Base-by-base conservation (phyloP, 2,797 vertebrate genomes). In the Chelon auratus region DNA sequence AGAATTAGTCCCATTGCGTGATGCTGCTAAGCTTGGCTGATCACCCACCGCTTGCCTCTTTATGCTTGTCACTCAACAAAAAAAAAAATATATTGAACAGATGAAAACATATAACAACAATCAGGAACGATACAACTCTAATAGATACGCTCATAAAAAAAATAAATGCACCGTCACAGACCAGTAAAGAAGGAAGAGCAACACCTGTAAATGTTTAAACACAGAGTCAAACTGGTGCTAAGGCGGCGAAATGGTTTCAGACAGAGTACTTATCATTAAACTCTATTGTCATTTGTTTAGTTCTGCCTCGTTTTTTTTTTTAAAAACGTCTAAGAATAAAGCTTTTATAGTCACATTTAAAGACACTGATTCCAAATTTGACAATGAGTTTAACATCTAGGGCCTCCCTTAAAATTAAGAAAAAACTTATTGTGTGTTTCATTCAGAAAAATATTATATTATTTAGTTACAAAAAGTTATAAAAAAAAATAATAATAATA, bases 1-100 rank as follows among this genome's bases (percentile, higher is more conserved):
- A 85, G 85, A 88, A 91, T 88, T 86, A 86, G 72, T 74, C 62
- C 40, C 33, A 79, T 80, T 48, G 54, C 59, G 82, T 78, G 77
- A 87, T 86, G 79, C 62, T 72, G 69, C 72, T 80, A 80, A 84
- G 79, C 80, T 61, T 50, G 54, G 26, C 68, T 76, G 76, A 40
- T 47, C 56, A 63, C 26, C 13, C 33, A 56, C 14, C 1, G 0
- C 63, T 43, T 77, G 58, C 52, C 55, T 79, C 72, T 82, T 82
- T 60, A 62, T 63, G 48, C 43, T 52, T 66, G 58, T 76, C 69
- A 77, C 62, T 81, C 30, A 65, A 63, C 77, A 63, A 84, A 51
- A 66, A 15, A 43, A 7, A 5, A 43, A 14, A 43, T 14, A 17
- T 43, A 43, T 33, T 33, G 30, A 54, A 62, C 17, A 63, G 40